Percentiles rank a stretch among this genome's conserved stretches.
Conservation (phyloP, 1,140 invertebrate genomes). For the Zaprionus ornatus region DNA sequence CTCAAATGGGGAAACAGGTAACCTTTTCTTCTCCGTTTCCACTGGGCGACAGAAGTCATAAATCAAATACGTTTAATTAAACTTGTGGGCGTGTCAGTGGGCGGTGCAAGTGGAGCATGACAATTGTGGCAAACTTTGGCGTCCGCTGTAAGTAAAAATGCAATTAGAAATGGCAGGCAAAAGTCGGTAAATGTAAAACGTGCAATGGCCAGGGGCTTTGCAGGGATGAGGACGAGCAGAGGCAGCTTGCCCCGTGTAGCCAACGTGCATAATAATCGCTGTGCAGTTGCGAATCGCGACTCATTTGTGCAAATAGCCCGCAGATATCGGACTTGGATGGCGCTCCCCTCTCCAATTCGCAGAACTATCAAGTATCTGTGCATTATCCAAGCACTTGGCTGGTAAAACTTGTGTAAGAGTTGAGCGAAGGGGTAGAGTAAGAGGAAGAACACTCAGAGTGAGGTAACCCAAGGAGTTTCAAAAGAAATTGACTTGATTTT, state of each 20-base stretch:
- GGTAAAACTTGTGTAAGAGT: background rate
- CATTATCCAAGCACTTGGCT: background rate
- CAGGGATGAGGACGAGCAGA: background rate
- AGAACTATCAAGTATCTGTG: background rate
- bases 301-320: constrained; percentile 17
- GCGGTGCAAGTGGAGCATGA: constrained; percentile 11
- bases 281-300: constrained; percentile 16
- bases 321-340: background rate
- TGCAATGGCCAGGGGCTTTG: background rate
- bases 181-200: constrained; percentile 54
- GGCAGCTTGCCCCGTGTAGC: constrained; percentile 29
- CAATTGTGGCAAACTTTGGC: constrained; percentile 47
- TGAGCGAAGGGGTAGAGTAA: background rate
- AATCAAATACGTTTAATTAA: constrained; percentile 82
- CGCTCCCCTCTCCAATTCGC: background rate
- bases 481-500: background rate
- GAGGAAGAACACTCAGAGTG: background rate
- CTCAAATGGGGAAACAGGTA: background rate
- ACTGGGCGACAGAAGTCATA: constrained; percentile 60
- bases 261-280: constrained; percentile 62
- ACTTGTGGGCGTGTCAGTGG: constrained; percentile 52
- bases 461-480: background rate
- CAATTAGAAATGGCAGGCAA: constrained; percentile 66
- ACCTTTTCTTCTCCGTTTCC: constrained; percentile 26
- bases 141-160: constrained; percentile 75